These are phyloP conservation scores for Tragopan temminckii DNA, from an alignment of 2,797 vertebrate species.

Conservation along the genomic window DNA sequence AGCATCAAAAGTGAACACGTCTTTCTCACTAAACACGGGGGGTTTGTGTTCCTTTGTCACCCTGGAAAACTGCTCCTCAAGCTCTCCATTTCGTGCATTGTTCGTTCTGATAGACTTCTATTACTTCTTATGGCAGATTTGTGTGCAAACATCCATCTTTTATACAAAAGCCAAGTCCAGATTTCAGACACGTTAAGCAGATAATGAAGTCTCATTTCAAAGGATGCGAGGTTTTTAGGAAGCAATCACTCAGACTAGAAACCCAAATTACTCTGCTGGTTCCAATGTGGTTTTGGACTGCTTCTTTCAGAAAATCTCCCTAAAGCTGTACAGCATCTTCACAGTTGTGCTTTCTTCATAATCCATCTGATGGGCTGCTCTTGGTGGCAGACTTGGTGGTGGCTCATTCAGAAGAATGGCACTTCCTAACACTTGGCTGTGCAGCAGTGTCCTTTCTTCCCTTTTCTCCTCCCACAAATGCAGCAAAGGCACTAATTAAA, in stretches of 20 bases:
- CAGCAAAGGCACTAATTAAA: not conserved
- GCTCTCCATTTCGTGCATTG: not conserved
- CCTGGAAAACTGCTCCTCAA: not conserved
- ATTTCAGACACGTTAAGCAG: not conserved
- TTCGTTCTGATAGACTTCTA: not conserved
- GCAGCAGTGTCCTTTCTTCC: not conserved
- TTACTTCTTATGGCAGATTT: not conserved
- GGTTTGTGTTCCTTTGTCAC: not conserved
- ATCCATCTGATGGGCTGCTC: not conserved
- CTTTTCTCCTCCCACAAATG: not conserved
- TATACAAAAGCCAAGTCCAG: not conserved
- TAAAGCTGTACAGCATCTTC: fast-evolving
- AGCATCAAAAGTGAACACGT: not conserved
- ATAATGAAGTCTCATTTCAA: not conserved
- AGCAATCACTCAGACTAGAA: not conserved
- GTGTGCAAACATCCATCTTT: not conserved
- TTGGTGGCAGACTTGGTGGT: not conserved
- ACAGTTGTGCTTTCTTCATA: not conserved
- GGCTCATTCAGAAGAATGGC: not conserved
- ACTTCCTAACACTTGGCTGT: not conserved
- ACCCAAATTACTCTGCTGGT: not conserved
- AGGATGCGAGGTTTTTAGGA: not conserved
- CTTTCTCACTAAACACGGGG: not conserved
- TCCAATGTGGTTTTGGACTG: not conserved
- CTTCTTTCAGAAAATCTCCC: not conserved